These are phyloP conservation scores for Salvelinus alpinus DNA, from an alignment of 2,113 vertebrate genomes.

Conservation along the genomic window DNA sequence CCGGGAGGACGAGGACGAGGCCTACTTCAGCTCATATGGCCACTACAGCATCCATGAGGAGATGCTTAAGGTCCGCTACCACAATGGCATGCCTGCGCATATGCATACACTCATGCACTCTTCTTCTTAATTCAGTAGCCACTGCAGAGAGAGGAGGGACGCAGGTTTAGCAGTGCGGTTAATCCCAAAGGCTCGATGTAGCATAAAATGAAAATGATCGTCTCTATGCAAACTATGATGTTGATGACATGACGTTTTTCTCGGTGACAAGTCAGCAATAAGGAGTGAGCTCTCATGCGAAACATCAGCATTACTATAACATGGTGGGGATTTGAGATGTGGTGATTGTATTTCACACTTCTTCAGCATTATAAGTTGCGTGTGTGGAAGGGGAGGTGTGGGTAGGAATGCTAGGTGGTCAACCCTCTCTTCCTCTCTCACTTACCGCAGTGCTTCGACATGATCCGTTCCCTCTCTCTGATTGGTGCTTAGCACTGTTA, in stretches of 20 bases:
- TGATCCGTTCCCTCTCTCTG: slow-evolving; percentile 16
- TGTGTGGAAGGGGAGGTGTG: background rate
- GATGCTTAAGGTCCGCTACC: slow-evolving; percentile 94
- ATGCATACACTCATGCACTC: background rate
- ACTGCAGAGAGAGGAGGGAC: slow-evolving; percentile 12
- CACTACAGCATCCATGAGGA: slow-evolving; percentile 95
- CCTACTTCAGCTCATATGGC: slow-evolving; percentile 96
- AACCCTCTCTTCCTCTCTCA: slow-evolving; percentile 16
- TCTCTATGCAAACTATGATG: slow-evolving; percentile 3
- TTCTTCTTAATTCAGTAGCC: background rate
- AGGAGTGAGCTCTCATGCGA: slow-evolving; percentile 41
- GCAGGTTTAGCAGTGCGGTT: slow-evolving; percentile 29
- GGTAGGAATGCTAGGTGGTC: background rate
- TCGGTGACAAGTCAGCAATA: slow-evolving; percentile 59
- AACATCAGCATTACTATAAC: slow-evolving; percentile 6
- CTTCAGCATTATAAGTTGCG: slow-evolving; percentile 34
- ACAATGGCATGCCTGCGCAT: background rate
- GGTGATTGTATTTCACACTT: slow-evolving; percentile 39
- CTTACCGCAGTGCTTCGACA: slow-evolving; percentile 58
- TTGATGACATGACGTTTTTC: background rate
- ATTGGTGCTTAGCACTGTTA: slow-evolving; percentile 64
- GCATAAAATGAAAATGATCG: slow-evolving; percentile 44
- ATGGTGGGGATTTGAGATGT: slow-evolving; percentile 8
- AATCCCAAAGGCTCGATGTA: slow-evolving; percentile 42
- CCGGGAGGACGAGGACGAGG: slow-evolving; percentile 87